Base-by-base conservation (phyloP, 2,888 invertebrate species). In the Erebia aethiops region DNA sequence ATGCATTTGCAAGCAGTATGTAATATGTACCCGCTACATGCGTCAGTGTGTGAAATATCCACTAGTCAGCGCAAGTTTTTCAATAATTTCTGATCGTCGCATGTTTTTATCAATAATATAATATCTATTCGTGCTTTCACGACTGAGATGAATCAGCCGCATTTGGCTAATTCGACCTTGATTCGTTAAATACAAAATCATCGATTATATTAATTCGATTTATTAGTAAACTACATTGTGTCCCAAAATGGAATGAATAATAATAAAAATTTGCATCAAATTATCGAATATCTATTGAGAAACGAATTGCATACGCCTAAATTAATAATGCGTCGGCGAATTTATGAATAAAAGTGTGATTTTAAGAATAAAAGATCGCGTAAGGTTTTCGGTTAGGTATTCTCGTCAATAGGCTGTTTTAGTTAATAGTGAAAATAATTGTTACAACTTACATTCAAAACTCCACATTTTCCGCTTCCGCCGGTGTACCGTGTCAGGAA, bases 381-480 rank as follows among this genome's bases (percentile, higher is more conserved):
- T 49, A 43, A 18, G 43, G 16, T 43, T 43, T 11, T 35, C 5
- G 35, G 35, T 3, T 26, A 26, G 26, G 0, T n/a, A n/a, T 7
- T 35, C 7, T 35, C 35, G 35, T 46, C 46, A 46, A 46, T 11
- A 46, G 46, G 2, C 13, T 46, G 26, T 51, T n/a, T n/a, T n/a
- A n/a, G n/a, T n/a, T n/a, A n/a, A 51, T 7, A 14, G 14, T 14
- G n/a, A 26, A 26, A 21, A 21, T 26, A 57, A 57, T 57, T 57
- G 56, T 13, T 26, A 49, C 43, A 62, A 91, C 91, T 92, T 75
- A 92, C 92, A 73, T 91, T 89, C n/a, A 85, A 73, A 0, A 87
- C 21, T 46, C 92, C 92, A 72, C 92, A 92, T 26, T 90, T 84
- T 13, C 90, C 90, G 1, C 77, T 16, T 26, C 58, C 79, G 0